Evolutionary conservation across 1,140 invertebrate species (phyloP).

Genomic region (Orchestia grillus): DNA sequence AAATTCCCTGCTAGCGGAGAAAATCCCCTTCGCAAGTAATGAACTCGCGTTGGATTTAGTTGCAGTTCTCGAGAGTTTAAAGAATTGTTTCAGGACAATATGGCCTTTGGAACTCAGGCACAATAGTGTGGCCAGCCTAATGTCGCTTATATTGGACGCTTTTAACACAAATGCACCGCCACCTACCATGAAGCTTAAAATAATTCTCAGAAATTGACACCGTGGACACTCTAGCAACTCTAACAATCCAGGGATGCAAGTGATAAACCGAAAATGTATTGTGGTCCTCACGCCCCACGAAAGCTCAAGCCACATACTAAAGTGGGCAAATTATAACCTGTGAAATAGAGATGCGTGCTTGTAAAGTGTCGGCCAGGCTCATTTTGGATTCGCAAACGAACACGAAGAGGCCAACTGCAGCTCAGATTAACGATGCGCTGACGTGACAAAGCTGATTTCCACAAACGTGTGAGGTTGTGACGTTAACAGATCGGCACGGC

Average conservation of each 20-base stretch:
- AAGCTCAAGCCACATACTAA: background rate
- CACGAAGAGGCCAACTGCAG: background rate
- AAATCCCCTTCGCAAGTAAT: background rate
- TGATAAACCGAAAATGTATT: background rate
- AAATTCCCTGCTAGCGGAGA: background rate
- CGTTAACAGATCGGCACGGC: background rate
- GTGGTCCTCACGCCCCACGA: background rate
- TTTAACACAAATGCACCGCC: background rate
- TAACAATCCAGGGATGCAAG: background rate
- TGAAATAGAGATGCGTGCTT: background rate
- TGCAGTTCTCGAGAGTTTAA: background rate
- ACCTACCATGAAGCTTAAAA: background rate
- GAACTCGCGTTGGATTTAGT: background rate
- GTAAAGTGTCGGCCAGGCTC: background rate
- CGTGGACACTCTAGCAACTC: background rate
- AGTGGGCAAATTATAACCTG: background rate
- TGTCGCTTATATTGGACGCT: background rate
- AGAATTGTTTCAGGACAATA: background rate
- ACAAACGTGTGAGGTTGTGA: background rate
- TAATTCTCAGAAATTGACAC: background rate
- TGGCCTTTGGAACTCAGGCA: background rate
- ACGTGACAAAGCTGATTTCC: background rate
- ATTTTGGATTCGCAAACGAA: background rate
- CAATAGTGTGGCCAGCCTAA: background rate
- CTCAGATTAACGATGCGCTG: background rate